A percentile compares a stretch with the other conserved stretches of the same genome.
Evolutionary conservation across 1,140 invertebrate genomes (phyloP).

Genomic region (Hypsibius dujardini): DNA sequence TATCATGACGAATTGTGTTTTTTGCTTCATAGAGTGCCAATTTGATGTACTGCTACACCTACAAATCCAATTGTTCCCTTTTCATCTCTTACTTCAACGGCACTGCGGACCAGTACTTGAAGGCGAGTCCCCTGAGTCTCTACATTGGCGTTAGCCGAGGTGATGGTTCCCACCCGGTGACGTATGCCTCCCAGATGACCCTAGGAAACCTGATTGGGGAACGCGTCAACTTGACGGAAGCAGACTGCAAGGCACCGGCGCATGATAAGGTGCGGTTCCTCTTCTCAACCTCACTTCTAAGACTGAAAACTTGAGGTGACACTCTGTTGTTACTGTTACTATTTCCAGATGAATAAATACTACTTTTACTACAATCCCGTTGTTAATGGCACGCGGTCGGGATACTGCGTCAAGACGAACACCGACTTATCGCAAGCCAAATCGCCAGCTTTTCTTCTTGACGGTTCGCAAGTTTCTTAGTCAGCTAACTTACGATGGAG

Average conservation of each 20-base stretch:
- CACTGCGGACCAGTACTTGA: background rate
- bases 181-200: background rate
- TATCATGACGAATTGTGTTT: no score
- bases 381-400: background rate
- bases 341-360: background rate
- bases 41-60: conserved; percentile 9
- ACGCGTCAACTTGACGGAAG: background rate
- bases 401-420: background rate
- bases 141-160: conserved; percentile 9
- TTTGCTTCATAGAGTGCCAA: background rate
- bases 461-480: background rate
- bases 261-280: background rate
- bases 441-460: conserved; percentile 9
- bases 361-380: background rate
- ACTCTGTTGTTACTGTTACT: background rate
- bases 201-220: background rate
- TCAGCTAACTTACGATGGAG: background rate
- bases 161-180: background rate
- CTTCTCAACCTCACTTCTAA: background rate
- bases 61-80: conserved; percentile 5
- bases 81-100: background rate
- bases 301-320: background rate
- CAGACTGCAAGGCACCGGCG: background rate
- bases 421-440: background rate
- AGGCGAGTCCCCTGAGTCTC: background rate